Base-by-base conservation (phyloP, 2,113 vertebrate species). In the Mungos mungo region DNA sequence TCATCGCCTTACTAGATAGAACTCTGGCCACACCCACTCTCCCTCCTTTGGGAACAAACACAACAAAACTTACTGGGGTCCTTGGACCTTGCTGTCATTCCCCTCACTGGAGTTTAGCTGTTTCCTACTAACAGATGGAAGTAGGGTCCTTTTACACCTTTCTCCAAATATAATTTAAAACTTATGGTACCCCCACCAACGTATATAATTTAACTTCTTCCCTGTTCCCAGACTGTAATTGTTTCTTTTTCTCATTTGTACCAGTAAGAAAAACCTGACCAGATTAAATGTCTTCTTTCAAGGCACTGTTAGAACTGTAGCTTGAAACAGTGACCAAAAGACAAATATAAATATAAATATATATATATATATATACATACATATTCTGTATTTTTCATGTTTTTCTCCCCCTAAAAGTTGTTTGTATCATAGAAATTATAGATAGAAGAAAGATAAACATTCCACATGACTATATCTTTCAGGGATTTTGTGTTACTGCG, bases 211-310 rank as follows among this genome's bases (percentile, higher is more conserved):
- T 84, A 41, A 41, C 7, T 2, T 83, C 27, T 80, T 38, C 33
- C 57, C 27, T 74, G 25, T 47, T 81, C 13, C 95, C 23, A 68
- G 4, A 33, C 27, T 1, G 38, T 54, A 60, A 31, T n/a, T 54
- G 9, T 29, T 82, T 60, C 23, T 69, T 65, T 74, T 95, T 60
- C 41, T 83, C 60, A 38, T 72, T 63, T 80, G 41, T 38, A 76
- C 2, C 31, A 76, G 16, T 69, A 69, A 85, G 45, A 69, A 91
- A 84, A 85, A 71, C 18, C 3, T 27, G 6, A 76, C 54, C 2
- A 92, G 84, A 69, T 47, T 41, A 71, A 33, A n/a, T 90, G 86
- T 93, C 15, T 60, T 69, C 38, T 77, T 81, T 65, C 45, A 35
- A 95, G 38, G 38, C 5, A 83, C 23, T 57, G 35, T 25, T 92